Conservation (phyloP, 2,113 vertebrate genomes). For the Eonycteris spelaea region DNA sequence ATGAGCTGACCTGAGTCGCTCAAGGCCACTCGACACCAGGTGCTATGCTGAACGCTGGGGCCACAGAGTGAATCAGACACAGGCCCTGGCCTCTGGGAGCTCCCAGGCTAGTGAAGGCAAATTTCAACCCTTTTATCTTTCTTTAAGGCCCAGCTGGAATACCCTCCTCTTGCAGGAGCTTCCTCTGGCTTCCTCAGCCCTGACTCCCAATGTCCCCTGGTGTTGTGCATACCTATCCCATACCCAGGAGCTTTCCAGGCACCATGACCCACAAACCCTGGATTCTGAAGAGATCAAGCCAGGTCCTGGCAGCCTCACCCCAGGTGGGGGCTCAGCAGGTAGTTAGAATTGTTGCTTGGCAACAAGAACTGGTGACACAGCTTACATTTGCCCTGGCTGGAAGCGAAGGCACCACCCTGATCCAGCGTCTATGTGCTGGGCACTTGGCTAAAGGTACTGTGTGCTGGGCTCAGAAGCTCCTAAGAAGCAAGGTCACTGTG, state of each 20-base stretch:
- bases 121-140: neutral
- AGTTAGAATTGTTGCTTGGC: neutral
- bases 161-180: neutral
- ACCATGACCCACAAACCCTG: neutral
- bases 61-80: neutral
- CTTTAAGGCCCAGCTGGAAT: neutral
- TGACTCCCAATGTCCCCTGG: neutral
- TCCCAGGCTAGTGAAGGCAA: neutral
- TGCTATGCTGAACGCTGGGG: neutral
- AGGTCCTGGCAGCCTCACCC: neutral
- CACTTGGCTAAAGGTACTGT: neutral
- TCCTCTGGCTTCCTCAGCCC: neutral
- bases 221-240: no score
- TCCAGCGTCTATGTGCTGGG: neutral
- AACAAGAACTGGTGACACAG: neutral
- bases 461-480: neutral
- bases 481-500: neutral
- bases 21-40: neutral
- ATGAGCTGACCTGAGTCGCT: neutral
- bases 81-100: neutral
- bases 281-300: neutral
- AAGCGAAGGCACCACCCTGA: neutral
- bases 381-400: neutral
- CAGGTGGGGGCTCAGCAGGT: neutral
- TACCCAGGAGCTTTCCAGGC: fast-evolving